Evolutionary conservation across 2,888 invertebrate species (phyloP), one percentile per base, ranked within the genome.

Genomic region (Andrena bucephala): DNA sequence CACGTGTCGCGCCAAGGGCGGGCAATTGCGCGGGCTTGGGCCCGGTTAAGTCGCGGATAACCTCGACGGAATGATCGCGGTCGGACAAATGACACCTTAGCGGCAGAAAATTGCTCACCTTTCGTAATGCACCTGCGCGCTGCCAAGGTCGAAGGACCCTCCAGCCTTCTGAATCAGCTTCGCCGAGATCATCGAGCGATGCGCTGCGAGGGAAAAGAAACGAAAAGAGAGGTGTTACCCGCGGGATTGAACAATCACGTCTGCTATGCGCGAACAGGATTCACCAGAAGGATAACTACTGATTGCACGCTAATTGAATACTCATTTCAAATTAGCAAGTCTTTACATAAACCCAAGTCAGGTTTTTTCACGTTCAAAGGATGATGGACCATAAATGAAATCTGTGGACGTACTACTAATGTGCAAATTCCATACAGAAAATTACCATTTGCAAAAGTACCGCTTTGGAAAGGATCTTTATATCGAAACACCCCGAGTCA

Each of bases 101-200:
- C 66, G 54, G 52, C 54, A 73, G 75, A 66, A 78, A 82, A 70
- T 68, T 78, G 91, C 94, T 94, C 94, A 97, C 97, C 97, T 96
- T 93, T 98, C 98, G 94, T 98, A 98, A 90, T 97, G 97, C 93
- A 98, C 98, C 92, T 98, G 97, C 90, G 98, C 97, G 81, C 97
- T 97, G 89, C 96, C 96, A 79, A 97, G 95, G 95, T 97, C 97
- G 94, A 94, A 95, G 91, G 94, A 94, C 82, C 96, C 95, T 94
- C 95, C 93, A 93, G 95, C 94, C 94, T 95, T 92, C 96, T 96
- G 91, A 96, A 93, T 95, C 63, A 98, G 95, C 88, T 97, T 96
- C 0, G 98, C 97, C 16, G 97, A 96, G 84, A 97, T 96, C 6
- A 98, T 96, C 54, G 97, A 96, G 87, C 98, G 96, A 94, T 98